Evolutionary conservation across 2,888 invertebrate genomes (phyloP), one percentile per base, ranked within the genome.

Genomic region (Apamea crenata): DNA sequence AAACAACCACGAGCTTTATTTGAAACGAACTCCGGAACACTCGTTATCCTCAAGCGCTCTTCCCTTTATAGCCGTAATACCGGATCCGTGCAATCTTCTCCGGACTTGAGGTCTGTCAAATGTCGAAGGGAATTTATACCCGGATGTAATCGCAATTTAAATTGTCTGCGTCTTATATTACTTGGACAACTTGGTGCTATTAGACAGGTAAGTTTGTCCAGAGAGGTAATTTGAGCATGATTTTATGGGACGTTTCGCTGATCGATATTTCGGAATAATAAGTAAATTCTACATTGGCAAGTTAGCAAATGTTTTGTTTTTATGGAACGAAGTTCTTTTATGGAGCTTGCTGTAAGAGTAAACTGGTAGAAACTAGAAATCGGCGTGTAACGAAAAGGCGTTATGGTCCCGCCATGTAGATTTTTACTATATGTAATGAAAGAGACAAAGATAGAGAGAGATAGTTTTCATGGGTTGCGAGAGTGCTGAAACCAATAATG

Each of bases 41-140:
- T 85, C 86, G 83, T 88, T 88, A 88, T 88, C 79, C 78, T 78
- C 68, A 81, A 87, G 78, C 85, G 85, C 78, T 85, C 80, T 78
- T 80, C 74, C 77, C 74, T 85, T 81, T 88, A 88, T 76, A 79
- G 69, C 78, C 78, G 76, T 89, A 88, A 89, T 85, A 77, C 85
- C 77, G 85, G 79, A 80, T 82, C 74, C 80, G 74, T 72, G 71
- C 69, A 88, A 89, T 88, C 86, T 86, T 85, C 85, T 71, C 88
- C 80, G 56, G 71, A 65, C 82, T 81, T 76, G 86, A 79, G 77
- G 81, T 82, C 81, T 84, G 82, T 80, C 85, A 85, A 81, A 85
- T 72, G 81, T 85, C 67, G 77, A 77, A 83, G 67, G 18, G 66
- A 82, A 82, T 82, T 89, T 80, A 82, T 83, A 80, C 77, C 67